Base-by-base conservation (phyloP, 2,113 vertebrate genomes). In the Castor canadensis region DNA sequence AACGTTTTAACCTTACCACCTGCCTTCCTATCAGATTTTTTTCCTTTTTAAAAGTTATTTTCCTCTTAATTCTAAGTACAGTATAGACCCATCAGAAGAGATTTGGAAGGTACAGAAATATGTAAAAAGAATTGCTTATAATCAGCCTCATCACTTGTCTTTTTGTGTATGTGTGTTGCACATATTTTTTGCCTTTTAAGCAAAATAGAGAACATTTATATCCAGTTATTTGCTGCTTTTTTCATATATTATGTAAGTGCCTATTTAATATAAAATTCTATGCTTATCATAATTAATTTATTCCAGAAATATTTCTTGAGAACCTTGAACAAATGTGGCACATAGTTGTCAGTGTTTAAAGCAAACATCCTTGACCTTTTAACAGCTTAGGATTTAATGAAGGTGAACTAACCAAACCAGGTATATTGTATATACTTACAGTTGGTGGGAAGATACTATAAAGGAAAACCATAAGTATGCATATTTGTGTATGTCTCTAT, bases 271-370 rank as follows among this genome's bases (percentile, higher is more conserved):
- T 64, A 82, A 75, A 89, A 92, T 79, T n/a, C n/a, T n/a, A n/a
- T n/a, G n/a, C n/a, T n/a, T n/a, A n/a, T n/a, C n/a, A n/a, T n/a
- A n/a, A n/a, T n/a, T n/a, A n/a, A n/a, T n/a, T n/a, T n/a, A 79
- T 77, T 91, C 43, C 77, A 40, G 43, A 89, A 93, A 80, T 52
- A 69, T 52, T 83, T 95, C 82, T 88, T 84, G n/a, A 90, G 64
- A 83, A 16, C n/a, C 9, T 93, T 72, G 81, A 71, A 87, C 11
- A 60, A 35, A 47, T 87, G n/a, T 72, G 26, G 8, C 45, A 76
- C 3, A 8, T 54, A 17, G 20, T 60, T 79, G 9, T 91, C 45
- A 71, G 12, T 83, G 22, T 85, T 94, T 88, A 85, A 90, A 73
- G 56, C 40, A 94, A 66, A 40, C 28, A 89, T 58, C 9, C n/a